A percentile compares a stretch with the other conserved stretches of the same genome.
Conservation (phyloP, 2,113 vertebrate genomes). For the Toxotes jaculatrix region DNA sequence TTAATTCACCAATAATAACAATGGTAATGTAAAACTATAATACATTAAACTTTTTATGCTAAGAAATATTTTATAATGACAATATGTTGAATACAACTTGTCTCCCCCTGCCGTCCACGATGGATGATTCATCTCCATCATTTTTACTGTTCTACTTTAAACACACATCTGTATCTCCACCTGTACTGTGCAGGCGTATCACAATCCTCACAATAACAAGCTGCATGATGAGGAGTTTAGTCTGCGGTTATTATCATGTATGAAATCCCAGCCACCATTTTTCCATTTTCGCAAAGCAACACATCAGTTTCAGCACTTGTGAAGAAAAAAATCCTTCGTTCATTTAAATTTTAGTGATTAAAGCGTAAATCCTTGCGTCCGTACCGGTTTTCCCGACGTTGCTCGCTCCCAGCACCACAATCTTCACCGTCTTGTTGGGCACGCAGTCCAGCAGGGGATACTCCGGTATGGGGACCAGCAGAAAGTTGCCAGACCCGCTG, state of each 20-base stretch:
- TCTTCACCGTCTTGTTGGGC: conserved; percentile 92
- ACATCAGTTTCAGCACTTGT: background rate
- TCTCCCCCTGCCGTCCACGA: conserved; percentile 45
- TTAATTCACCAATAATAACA: too few relatives aligned
- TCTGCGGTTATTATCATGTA: background rate
- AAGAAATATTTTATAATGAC: background rate
- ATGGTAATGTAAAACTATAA: background rate
- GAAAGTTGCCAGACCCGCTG: conserved; percentile 89
- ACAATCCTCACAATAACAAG: background rate
- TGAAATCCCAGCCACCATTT: background rate
- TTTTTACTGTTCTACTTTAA: background rate
- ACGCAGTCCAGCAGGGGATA: conserved; percentile 87
- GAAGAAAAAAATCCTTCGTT: background rate
- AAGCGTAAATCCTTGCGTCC: background rate
- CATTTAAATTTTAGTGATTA: background rate
- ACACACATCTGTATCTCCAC: background rate
- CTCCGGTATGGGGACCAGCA: conserved; percentile 93
- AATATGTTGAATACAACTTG: background rate
- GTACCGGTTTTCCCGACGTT: conserved; percentile 93
- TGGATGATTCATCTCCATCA: background rate
- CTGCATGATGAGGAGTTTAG: background rate
- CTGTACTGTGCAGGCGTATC: background rate
- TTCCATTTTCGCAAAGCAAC: background rate
- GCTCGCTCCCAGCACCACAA: conserved; percentile 91
- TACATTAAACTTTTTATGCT: background rate